phyloP scores from a whole-genome alignment of 2,113 vertebrate genomes.

The Rhea americana region DNA sequence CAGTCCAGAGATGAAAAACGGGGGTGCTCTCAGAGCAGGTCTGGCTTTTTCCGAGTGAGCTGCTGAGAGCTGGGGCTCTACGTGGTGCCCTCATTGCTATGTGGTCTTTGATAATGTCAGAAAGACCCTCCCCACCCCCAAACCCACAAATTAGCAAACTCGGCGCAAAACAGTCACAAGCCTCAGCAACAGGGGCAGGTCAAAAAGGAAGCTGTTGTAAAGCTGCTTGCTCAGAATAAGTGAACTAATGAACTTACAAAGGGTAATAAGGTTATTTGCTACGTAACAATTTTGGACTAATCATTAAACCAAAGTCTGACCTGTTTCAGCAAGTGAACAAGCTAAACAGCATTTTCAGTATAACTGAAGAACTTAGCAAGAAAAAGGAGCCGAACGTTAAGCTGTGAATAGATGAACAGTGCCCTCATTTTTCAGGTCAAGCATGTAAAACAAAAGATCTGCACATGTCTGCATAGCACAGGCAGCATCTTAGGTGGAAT shows the following conservation, averaged over 20 bases:
- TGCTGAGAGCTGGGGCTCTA: not conserved
- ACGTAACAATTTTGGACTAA: not conserved
- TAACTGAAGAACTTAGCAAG: not conserved
- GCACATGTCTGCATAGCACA: not conserved
- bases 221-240: not conserved
- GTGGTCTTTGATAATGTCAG: not conserved
- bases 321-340: not conserved
- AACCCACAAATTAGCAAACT: not conserved
- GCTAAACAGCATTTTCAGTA: not conserved
- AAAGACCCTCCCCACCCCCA: not conserved
- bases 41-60: not conserved
- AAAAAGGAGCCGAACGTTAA: not conserved
- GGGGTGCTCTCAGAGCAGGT: not conserved
- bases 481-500: not conserved
- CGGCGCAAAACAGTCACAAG: not conserved
- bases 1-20: not conserved
- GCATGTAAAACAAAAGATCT: not conserved
- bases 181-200: not conserved
- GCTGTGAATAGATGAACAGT: not conserved
- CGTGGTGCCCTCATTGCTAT: fast-evolving
- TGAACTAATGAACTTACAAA: not conserved
- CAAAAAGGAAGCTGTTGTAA: not conserved
- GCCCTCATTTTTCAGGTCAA: not conserved
- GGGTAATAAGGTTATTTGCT: not conserved
- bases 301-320: not conserved